A percentile compares a stretch with the other conserved stretches of the same genome.
These are phyloP conservation scores for Poeciliopsis infans DNA, from an alignment of 2,797 vertebrate species.

Conservation along the genomic window DNA sequence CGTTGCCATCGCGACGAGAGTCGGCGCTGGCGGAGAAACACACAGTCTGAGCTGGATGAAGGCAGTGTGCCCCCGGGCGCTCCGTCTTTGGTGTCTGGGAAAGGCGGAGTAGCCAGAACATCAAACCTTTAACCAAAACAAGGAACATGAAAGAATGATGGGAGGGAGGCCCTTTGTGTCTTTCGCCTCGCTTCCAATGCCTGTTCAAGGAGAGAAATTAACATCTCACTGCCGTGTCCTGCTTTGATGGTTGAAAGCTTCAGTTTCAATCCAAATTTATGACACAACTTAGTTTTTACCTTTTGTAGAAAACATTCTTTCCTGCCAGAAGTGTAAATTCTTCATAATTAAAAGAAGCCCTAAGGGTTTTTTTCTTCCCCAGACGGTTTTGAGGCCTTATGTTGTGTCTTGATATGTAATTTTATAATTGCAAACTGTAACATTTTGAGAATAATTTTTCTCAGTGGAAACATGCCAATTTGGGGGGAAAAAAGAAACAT, in stretches of 20 bases:
- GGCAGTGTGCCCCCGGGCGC: not conserved
- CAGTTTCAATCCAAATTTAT: not conserved
- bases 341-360: not conserved
- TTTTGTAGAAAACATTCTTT: not conserved
- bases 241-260: slow-evolving; percentile 6
- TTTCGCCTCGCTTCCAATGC: slow-evolving; percentile 1
- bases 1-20: not conserved
- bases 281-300: not conserved
- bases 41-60: not conserved
- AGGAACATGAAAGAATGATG: slow-evolving; percentile 59
- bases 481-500: not conserved
- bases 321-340: not conserved
- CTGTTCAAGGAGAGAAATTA: not conserved
- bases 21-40: not conserved
- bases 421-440: not conserved
- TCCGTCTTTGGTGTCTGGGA: not conserved
- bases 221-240: not conserved
- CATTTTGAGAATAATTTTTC: no score
- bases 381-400: not conserved
- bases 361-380: not conserved
- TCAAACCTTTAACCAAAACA: slow-evolving; percentile 49
- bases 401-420: not conserved
- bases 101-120: slow-evolving; percentile 31
- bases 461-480: not conserved
- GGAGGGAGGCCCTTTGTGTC: slow-evolving; percentile 23